Evolutionary conservation across 2,888 invertebrate species (phyloP), one percentile per base, ranked within the genome.

Genomic region (Disparrhopalites patrizii): DNA sequence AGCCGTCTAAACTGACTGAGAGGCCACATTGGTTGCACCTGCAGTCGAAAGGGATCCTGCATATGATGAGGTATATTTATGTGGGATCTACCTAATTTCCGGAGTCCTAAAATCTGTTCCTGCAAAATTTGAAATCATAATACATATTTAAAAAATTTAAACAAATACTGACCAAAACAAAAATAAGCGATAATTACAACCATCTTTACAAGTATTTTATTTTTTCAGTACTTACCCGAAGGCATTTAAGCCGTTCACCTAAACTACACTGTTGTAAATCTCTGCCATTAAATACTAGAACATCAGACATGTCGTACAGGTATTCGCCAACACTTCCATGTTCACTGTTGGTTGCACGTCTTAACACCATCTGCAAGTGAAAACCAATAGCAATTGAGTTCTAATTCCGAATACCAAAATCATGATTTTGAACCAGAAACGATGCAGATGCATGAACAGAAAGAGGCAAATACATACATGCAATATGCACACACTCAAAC

Each of bases 361-460:
- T 54, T 30, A 54, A 54, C 15, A 54, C 31, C 15, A 54, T 54
- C 54, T 54, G 25, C n/a, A 54, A 54, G 4, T 54, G 20, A 51
- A 51, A n/a, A 47, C n/a, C n/a, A n/a, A n/a, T n/a, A 47, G 18
- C 47, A 47, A 47, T n/a, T 47, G 7, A 47, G 47, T 47, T 7
- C 18, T 20, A 47, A n/a, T 7, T n/a, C 13, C 5, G 7, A 47
- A n/a, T 13, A 47, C 7, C 13, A n/a, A 7, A 13, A n/a, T 7
- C 7, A 7, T 13, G 18, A 13, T 20, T n/a, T 47, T n/a, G n/a
- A n/a, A n/a, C n/a, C n/a, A n/a, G n/a, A n/a, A n/a, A n/a, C n/a
- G n/a, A n/a, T n/a, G n/a, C n/a, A n/a, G n/a, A n/a, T n/a, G n/a
- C n/a, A n/a, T n/a, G n/a, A n/a, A n/a, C n/a, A n/a, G n/a, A n/a